Base-by-base conservation (phyloP, 2,797 vertebrate species). In the Lophotriccus pileatus region DNA sequence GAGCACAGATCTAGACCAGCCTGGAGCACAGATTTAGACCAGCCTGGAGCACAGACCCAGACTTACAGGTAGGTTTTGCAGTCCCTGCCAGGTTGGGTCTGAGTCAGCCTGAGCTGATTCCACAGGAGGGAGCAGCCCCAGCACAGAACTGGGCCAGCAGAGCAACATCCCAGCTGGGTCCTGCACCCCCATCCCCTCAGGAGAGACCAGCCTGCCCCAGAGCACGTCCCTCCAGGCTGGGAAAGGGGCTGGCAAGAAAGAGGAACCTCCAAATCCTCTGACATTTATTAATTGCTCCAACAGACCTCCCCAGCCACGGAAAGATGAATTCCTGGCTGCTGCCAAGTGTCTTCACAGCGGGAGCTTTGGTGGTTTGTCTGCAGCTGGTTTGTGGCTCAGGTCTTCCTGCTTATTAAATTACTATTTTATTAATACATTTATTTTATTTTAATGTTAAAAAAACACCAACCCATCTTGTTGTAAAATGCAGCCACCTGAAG, bases 111-210 rank as follows among this genome's bases (percentile, higher is more conserved):
- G 1, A 46, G 63, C 5, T 66, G 49, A 21, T 30, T 30, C 94
- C 94, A 76, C 89, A 72, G 73, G 82, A 86, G 81, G 82, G 89
- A 44, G 62, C 62, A 63, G 62, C 62, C 11, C 30, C 62, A 63
- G 41, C 14, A n/a, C 14, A 12, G 22, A 44, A 64, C 60, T 63
- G 60, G 36, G 10, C 9, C 20, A 8, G 19, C 28, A 22, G 34
- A 58, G 6, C 30, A n/a, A 24, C 44, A 10, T 18, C 18, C 32
- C 64, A 43, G 14, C 7, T 19, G 41, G 16, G 8, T 55, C 19
- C 55, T 6, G 1, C 30, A 66, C 36, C 13, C 14, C 14, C 5
- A 1, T 9, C 43, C 39, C 8, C 1, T 0, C 14, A 28, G 23
- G 7, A 53, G 73, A 59, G 18, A 76, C 18, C 27, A 39, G 3